A percentile compares a stretch with the other conserved stretches of the same genome.
These are phyloP conservation scores for Pseudonaja textilis DNA, from an alignment of 2,113 vertebrate species.

Conservation along the genomic window DNA sequence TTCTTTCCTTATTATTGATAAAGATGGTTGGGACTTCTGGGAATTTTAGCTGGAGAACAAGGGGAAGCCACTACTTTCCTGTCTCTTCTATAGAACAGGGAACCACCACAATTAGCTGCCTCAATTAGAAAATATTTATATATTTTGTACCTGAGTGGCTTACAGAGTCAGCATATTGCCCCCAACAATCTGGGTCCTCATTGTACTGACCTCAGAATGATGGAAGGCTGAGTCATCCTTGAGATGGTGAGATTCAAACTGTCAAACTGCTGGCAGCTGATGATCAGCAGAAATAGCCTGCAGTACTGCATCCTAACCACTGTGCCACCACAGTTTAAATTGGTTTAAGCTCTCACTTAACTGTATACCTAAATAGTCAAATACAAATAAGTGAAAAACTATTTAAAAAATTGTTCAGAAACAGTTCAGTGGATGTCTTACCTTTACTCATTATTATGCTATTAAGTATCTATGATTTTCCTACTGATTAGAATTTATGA, in stretches of 20 bases:
- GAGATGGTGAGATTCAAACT: no score
- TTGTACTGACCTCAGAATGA: no score
- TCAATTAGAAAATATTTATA: background rate
- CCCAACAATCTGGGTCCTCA: no score
- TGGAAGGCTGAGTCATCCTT: no score
- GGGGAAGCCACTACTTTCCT: background rate
- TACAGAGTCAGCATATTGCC: no score
- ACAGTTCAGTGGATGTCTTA: background rate
- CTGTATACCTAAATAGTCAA: background rate
- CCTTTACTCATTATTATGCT: background rate
- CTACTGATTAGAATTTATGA: slow-evolving; percentile 31
- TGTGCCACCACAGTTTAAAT: background rate
- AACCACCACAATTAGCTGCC: background rate
- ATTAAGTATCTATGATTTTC: slow-evolving; percentile 25
- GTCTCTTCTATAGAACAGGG: background rate
- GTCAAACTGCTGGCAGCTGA: no score
- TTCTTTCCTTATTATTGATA: background rate
- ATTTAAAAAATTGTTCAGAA: background rate
- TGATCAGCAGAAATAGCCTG: no score
- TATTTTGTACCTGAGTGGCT: no score
- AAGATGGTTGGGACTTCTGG: background rate
- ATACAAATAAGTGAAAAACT: fast-evolving
- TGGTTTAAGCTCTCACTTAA: background rate
- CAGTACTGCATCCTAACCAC: no score
- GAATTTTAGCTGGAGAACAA: background rate